Evolutionary conservation across 2,797 vertebrate species (phyloP).

Genomic region (Epinephelus awoara): DNA sequence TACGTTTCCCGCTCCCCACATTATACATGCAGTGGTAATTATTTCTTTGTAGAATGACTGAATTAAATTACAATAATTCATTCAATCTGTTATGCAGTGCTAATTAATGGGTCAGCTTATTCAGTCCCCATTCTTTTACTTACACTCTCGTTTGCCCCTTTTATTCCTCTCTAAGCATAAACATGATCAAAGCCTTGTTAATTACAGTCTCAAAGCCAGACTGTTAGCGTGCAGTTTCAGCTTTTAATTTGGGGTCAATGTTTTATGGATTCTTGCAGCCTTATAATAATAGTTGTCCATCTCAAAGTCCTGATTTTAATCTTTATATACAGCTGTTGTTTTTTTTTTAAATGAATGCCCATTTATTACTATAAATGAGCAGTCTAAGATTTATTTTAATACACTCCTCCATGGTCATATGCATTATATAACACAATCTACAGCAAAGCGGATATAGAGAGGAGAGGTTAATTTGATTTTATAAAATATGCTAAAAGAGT

Average conservation of each 20-base stretch:
- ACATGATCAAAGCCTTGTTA: constrained; percentile 76
- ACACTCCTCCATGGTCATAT: neutral
- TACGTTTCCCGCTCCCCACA: constrained; percentile 54
- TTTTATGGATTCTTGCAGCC: constrained; percentile 45
- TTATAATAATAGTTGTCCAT: constrained; percentile 42
- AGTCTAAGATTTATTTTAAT: neutral
- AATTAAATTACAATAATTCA: constrained; percentile 77
- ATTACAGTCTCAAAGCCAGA: constrained; percentile 61
- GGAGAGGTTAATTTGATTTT: constrained; percentile 35
- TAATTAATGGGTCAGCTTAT: constrained; percentile 74
- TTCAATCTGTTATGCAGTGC: constrained; percentile 59
- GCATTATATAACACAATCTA: neutral
- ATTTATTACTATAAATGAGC: neutral
- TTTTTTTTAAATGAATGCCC: neutral
- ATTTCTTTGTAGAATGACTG: constrained; percentile 72
- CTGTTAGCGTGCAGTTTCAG: constrained; percentile 49
- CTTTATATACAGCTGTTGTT: neutral
- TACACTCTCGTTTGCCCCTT: constrained; percentile 52
- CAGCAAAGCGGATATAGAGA: neutral
- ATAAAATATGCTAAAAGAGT: constrained; percentile 20
- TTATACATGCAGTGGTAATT: constrained; percentile 71
- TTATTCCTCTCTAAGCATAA: constrained; percentile 64
- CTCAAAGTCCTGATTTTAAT: constrained; percentile 18
- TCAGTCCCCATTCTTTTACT: constrained; percentile 65
- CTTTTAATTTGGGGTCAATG: constrained; percentile 55